phyloP scores from a whole-genome alignment of 1,140 invertebrate genomes.

The honey bee (Apis mellifera) region DNA sequence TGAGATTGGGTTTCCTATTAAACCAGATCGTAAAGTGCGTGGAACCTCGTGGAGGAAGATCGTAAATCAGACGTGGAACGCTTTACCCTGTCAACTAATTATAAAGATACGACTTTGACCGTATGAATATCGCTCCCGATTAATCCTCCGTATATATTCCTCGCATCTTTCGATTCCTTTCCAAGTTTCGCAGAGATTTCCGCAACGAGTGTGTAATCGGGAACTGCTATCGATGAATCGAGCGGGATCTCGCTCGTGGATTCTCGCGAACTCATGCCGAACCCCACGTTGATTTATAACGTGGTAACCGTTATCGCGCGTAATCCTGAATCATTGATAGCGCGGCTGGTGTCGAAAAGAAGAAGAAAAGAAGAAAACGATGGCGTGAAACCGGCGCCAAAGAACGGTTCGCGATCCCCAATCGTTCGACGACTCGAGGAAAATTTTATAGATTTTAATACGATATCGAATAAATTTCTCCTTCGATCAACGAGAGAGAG shows the following conservation, averaged over 20 bases:
- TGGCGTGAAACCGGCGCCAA: constrained; percentile 70
- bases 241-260: constrained; percentile 27
- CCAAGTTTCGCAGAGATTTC: constrained; percentile 19
- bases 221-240: constrained; percentile 59
- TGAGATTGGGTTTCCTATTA: constrained; percentile 54
- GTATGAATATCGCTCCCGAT: constrained; percentile 48
- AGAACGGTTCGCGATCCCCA: constrained; percentile 52
- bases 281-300: constrained; percentile 71
- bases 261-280: constrained; percentile 59
- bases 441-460: too few relatives aligned
- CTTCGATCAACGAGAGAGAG: too few relatives aligned
- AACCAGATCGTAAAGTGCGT: constrained; percentile 1
- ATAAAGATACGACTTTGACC: constrained; percentile 28
- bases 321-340: constrained; percentile 72
- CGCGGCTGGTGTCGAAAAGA: constrained; percentile 47
- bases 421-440: constrained; percentile 3
- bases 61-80: constrained; percentile 18
- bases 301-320: constrained; percentile 59
- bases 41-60: not conserved
- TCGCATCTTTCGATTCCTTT: not conserved
- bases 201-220: constrained; percentile 54
- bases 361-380: not conserved
- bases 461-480: too few relatives aligned
- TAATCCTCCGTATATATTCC: constrained; percentile 10
- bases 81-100: constrained; percentile 51